These are phyloP conservation scores for Lucinisca nassula DNA, from an alignment of 2,888 invertebrate genomes.

Conservation along the genomic window DNA sequence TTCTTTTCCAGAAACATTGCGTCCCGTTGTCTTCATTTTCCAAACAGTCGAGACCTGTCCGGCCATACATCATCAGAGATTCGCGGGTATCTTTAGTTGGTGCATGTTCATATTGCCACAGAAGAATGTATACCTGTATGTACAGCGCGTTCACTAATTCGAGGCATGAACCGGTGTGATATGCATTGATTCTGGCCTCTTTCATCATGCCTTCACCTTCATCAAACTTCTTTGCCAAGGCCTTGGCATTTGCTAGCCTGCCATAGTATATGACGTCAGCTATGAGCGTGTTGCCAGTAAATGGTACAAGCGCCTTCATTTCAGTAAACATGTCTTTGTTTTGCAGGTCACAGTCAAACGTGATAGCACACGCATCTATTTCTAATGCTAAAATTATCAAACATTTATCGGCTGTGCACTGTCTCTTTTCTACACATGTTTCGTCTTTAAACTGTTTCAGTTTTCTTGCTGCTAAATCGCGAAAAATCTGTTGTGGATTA, in stretches of 20 bases:
- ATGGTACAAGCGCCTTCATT: constrained; percentile 30
- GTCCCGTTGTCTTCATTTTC: constrained; percentile 43
- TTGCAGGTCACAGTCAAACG: constrained; percentile 36
- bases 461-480: constrained; percentile 39
- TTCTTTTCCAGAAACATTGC: constrained; percentile 50
- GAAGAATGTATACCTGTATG: constrained; percentile 53
- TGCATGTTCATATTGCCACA: constrained; percentile 61
- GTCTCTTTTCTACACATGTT: constrained; percentile 29
- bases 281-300: constrained; percentile 37
- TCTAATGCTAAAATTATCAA: constrained; percentile 37
- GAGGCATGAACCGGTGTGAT: constrained; percentile 45
- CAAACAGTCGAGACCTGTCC: constrained; percentile 55
- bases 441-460: constrained; percentile 30
- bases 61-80: constrained; percentile 43
- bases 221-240: constrained; percentile 35
- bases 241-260: constrained; percentile 46
- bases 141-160: constrained; percentile 63
- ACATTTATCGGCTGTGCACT: constrained; percentile 49
- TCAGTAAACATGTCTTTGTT: constrained; percentile 56
- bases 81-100: constrained; percentile 31
- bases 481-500: constrained; percentile 48
- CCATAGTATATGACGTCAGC: constrained; percentile 50
- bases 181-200: constrained; percentile 50
- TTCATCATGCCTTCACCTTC: constrained; percentile 43
- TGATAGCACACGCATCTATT: constrained; percentile 50